Base-by-base conservation (phyloP, 2,113 vertebrate species). In the Himantopus leucocephalus region DNA sequence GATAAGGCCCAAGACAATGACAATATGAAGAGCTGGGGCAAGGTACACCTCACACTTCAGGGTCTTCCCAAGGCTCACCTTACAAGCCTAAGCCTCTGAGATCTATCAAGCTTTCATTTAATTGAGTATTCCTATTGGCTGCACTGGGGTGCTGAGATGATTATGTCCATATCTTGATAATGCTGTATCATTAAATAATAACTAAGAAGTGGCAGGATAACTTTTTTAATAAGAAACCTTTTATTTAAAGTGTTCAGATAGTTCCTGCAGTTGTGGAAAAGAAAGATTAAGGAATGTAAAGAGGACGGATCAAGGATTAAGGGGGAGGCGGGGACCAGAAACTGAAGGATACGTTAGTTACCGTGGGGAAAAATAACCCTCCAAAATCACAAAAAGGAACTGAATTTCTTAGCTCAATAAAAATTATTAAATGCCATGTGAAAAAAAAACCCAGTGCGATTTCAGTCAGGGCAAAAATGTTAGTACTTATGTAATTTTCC, bases 331-430 rank as follows among this genome's bases (percentile, higher is more conserved):
- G 53, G 29, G 7, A 55, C 14, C 13, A 64, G 37, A 90, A 82
- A 41, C 37, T 23, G 21, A 93, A 94, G n/a, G n/a, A 26, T 23
- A 78, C 0, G 2, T 23, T 32, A 17, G 2, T 45, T 63, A 74
- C 3, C 32, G 19, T 37, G 27, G 39, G 7, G 35, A 6, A 34
- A 4, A 76, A 0, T 72, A 0, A 0, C 2, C 20, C 29, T 71
- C 29, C 29, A 88, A 67, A 87, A 85, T 50, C 47, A 75, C 43
- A 34, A 75, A 43, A 70, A 68, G 7, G 80, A 77, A 74, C 9
- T 4, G 0, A 84, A 35, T 47, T 16, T 77, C 14, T 59, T 55
- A 50, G 12, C 35, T 58, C 60, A 66, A 76, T 30, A 41, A 18
- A 53, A 84, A 72, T 78, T 70, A 66, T 26, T 81, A 71, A 77